These are phyloP conservation scores for Pomatostomus ruficeps DNA, from an alignment of 2,113 vertebrate genomes.

Conservation along the genomic window DNA sequence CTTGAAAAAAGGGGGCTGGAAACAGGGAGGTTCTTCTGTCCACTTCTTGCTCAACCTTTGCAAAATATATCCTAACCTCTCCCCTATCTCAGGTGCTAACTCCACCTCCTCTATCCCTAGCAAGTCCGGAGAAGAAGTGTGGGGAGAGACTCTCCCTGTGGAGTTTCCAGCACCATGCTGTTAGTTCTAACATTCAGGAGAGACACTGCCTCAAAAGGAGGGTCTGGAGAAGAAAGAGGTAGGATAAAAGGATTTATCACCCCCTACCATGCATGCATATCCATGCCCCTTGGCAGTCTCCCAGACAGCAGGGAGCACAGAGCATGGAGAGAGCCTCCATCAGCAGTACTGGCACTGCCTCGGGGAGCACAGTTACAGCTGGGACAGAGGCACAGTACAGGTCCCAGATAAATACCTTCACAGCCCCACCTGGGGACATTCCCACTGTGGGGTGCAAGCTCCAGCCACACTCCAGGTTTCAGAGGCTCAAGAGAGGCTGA, in stretches of 20 bases:
- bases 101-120: not conserved
- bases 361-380: accelerated
- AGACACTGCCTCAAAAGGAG: not conserved
- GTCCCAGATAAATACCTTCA: not conserved
- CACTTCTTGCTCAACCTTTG: not conserved
- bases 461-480: not conserved
- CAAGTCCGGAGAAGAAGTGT: not conserved
- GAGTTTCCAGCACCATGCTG: not conserved
- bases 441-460: not conserved
- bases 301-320: not conserved
- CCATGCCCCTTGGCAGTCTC: not conserved
- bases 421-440: not conserved
- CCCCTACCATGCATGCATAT: not conserved
- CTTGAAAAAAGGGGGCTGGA: conserved; percentile 16
- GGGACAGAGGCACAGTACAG: not conserved
- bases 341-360: not conserved
- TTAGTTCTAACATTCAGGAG: not conserved
- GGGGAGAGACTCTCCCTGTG: not conserved
- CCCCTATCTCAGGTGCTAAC: not conserved
- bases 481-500: not conserved
- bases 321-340: not conserved
- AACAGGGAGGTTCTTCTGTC: not conserved
- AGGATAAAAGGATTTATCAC: not conserved
- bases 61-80: not conserved
- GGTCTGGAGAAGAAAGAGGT: not conserved